Evolutionary conservation across 2,797 vertebrate species (phyloP).

Genomic region (Loris lydekkerianus): DNA sequence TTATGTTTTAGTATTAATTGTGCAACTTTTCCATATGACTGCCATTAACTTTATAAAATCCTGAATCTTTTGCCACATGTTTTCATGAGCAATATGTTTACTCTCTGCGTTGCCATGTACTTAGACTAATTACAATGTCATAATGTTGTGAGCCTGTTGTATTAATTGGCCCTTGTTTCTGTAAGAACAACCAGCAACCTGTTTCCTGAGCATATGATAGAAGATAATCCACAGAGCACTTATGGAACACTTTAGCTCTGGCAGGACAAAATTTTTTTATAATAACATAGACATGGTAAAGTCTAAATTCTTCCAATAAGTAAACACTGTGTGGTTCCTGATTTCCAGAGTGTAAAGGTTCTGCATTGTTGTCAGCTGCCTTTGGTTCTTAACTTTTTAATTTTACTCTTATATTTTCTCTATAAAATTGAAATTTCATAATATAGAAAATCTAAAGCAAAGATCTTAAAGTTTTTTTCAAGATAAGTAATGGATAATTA

Average conservation of each 20-base stretch:
- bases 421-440: constrained; percentile 22
- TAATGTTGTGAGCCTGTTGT: background rate
- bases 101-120: background rate
- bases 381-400: background rate
- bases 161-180: background rate
- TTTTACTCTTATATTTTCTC: background rate
- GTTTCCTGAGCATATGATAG: background rate
- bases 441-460: background rate
- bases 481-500: constrained; percentile 18
- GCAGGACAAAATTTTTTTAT: background rate
- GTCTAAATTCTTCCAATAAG: background rate
- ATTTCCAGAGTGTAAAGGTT: background rate
- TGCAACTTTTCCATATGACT: background rate
- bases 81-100: background rate
- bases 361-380: background rate
- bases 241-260: background rate
- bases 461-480: background rate
- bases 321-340: background rate
- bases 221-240: background rate
- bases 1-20: background rate
- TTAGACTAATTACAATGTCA: background rate
- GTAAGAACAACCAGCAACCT: background rate
- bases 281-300: constrained; percentile 18
- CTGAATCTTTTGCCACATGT: background rate
- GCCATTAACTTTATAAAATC: background rate